Evolutionary conservation across 1,140 invertebrate genomes (phyloP), one percentile per base, ranked within the genome.

Genomic region (Formica selysi): DNA sequence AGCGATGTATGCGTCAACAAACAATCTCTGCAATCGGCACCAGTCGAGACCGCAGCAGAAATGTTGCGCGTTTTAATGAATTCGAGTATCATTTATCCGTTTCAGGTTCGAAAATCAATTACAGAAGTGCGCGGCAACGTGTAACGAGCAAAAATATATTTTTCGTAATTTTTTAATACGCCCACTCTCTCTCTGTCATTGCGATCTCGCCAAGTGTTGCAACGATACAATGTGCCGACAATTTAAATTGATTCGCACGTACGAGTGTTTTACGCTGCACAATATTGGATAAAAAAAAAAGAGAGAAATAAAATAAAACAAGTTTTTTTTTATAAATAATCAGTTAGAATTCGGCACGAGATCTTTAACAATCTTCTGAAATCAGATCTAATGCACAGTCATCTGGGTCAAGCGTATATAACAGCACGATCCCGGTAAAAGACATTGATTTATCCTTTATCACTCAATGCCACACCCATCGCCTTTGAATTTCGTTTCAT

Each of bases 401-500:
- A 70, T 81, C 48, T 80, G 19, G 79, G 36, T 85, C 71, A 70
- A 80, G 51, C 81, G 70, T 44, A 78, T 87, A 90, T 90, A 90
- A 90, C 29, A 44, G 44, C 65, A 22, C 2, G 11, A 22, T 78
- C 29, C 48, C 76, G 70, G 85, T 73, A 90, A 90, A 62, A n/a
- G 41, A 78, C 84, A 88, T 48, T 10, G 41, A 61, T 51, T 86
- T 73, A 48, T 38, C 4, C n/a, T 78, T 51, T 87, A 59, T 87
- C 62, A 44, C 11, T 26, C 38, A 26, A 70, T 57, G 26, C 38
- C 57, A 16, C 38, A 64, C 54, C 74, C 51, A 8, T n/a, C 26
- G 59, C 44, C 86, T 29, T 87, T 87, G 32, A 71, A 73, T 41
- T 80, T 68, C 44, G n/a, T 13, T 48, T 10, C 13, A 38, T 61